Conservation (phyloP, 2,797 vertebrate genomes). For the Smutsia temminckii region DNA sequence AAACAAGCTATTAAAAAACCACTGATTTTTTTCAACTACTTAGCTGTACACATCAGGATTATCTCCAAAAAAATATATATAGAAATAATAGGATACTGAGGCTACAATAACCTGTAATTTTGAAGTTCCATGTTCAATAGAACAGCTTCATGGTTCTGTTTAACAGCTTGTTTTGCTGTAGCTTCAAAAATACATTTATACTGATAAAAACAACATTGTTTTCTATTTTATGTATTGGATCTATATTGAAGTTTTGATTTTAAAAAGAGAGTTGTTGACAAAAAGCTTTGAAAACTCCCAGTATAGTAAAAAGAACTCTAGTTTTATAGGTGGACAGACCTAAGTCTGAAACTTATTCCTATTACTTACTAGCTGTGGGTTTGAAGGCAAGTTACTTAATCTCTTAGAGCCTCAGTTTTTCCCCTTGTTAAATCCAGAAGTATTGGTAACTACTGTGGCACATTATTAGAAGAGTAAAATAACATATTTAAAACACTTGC, state of each 20-base stretch:
- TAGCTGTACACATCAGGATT: not conserved
- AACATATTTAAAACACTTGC: not conserved
- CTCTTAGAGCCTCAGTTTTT: not conserved
- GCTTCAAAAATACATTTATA: constrained; percentile 11
- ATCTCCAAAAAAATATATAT: not conserved
- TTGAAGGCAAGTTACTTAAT: not conserved
- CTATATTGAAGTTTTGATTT: not conserved
- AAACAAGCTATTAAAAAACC: not conserved
- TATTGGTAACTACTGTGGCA: not conserved
- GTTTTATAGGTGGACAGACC: not conserved
- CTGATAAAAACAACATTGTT: not conserved
- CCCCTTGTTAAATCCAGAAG: not conserved
- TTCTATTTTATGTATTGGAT: not conserved
- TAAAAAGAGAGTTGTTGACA: not conserved
- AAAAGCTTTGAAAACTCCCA: not conserved
- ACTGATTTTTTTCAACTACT: not conserved
- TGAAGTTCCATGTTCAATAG: constrained; percentile 3
- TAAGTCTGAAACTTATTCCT: not conserved
- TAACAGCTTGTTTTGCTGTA: not conserved
- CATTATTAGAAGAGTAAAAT: not conserved
- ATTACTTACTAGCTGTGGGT: not conserved
- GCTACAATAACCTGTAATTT: not conserved
- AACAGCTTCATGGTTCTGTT: not conserved
- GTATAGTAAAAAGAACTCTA: not conserved
- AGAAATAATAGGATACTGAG: not conserved